Evolutionary conservation across 2,113 vertebrate species (phyloP).

Genomic region (Strigops habroptila): DNA sequence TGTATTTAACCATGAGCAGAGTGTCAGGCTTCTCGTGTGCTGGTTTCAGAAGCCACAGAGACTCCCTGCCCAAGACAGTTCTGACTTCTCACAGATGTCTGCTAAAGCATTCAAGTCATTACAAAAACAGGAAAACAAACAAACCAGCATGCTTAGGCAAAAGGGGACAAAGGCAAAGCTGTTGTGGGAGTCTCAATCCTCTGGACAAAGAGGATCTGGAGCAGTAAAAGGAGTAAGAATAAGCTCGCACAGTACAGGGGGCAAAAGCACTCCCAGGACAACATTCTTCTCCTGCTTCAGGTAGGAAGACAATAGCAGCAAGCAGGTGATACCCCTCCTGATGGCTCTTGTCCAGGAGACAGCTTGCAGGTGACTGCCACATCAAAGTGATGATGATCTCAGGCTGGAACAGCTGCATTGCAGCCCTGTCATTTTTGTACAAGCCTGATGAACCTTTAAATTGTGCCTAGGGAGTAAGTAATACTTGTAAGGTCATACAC

Average conservation of each 20-base stretch:
- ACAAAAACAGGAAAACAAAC: background rate
- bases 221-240: background rate
- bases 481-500: background rate
- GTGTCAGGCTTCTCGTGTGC: rapidly evolving
- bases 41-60: background rate
- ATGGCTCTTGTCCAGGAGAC: conserved; percentile 56
- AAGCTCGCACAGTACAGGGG: background rate
- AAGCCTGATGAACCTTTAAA: background rate
- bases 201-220: background rate
- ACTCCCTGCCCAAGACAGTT: background rate
- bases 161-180: background rate
- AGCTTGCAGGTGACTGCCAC: conserved; percentile 63
- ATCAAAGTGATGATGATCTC: conserved; percentile 63
- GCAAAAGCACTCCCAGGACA: background rate
- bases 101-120: background rate
- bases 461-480: background rate
- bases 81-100: background rate
- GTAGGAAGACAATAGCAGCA: background rate
- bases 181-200: background rate
- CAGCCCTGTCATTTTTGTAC: conserved; percentile 8
- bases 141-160: background rate
- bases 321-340: conserved; percentile 48
- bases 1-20: background rate
- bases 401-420: conserved; percentile 51
- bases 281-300: background rate